These are phyloP conservation scores for Tridacna crocea DNA, from an alignment of 2,888 invertebrate species.

Conservation along the genomic window DNA sequence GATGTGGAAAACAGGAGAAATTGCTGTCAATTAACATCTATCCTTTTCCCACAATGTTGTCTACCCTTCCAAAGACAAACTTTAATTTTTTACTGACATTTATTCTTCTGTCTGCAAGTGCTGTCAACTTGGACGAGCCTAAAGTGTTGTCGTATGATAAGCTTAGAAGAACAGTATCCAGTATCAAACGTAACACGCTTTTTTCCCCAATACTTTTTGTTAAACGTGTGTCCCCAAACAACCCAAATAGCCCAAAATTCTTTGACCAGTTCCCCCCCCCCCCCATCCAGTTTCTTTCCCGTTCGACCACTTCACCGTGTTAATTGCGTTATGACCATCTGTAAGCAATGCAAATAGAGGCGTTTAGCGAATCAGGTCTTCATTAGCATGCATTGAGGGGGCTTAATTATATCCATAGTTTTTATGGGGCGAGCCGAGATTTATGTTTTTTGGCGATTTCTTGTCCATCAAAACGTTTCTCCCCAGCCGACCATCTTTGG, in stretches of 20 bases:
- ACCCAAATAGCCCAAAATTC: no score
- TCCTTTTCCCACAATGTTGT: neutral
- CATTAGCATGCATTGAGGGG: conserved; percentile 30
- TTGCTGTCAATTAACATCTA: neutral
- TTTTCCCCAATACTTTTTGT: no score
- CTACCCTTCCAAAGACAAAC: no score
- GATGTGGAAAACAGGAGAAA: neutral
- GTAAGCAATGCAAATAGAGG: conserved; percentile 25
- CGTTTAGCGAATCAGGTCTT: conserved; percentile 17
- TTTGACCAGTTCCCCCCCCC: no score
- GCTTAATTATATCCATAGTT: conserved; percentile 23
- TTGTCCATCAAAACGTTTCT: conserved; percentile 17
- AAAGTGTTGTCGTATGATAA: no score
- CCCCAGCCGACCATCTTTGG: conserved; percentile 17
- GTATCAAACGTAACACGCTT: no score
- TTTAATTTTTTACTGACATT: no score
- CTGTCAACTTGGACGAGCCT: no score
- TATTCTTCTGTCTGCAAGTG: no score
- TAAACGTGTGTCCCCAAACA: no score
- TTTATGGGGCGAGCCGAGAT: conserved; percentile 6
- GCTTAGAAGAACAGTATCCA: no score
- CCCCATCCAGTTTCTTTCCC: neutral
- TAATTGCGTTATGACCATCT: conserved; percentile 27
- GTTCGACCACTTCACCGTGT: neutral
- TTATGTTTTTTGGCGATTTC: conserved; percentile 29